Evolutionary conservation across 2,113 vertebrate species (phyloP).

Genomic region (Nothocercus nigrocapillus): DNA sequence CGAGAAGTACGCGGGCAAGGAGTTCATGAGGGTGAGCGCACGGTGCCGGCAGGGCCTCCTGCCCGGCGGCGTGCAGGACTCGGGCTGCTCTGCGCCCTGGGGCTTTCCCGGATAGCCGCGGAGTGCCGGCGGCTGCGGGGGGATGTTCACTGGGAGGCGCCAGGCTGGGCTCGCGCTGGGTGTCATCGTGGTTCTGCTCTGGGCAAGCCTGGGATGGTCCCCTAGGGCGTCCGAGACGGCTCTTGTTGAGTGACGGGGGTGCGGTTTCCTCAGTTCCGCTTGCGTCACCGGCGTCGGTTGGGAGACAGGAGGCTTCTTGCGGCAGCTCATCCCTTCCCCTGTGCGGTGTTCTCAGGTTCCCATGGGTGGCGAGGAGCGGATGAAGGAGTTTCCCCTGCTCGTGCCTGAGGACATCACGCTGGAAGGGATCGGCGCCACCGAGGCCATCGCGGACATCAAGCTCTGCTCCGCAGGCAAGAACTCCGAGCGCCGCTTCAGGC

Average conservation of each 20-base stretch:
- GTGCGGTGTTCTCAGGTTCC: slow-evolving; percentile 81
- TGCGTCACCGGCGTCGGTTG: neutral
- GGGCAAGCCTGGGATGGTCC: neutral
- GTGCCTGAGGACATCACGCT: slow-evolving; percentile 84
- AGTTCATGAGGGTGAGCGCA: slow-evolving; percentile 83
- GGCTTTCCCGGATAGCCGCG: no score
- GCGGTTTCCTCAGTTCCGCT: neutral
- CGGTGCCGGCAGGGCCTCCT: neutral
- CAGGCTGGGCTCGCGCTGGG: neutral
- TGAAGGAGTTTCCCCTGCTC: slow-evolving; percentile 87
- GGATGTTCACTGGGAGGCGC: no score
- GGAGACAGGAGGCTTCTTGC: neutral
- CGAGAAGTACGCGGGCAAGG: slow-evolving; percentile 81
- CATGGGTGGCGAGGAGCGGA: slow-evolving; percentile 87
- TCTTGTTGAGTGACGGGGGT: neutral
- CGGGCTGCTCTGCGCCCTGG: no score
- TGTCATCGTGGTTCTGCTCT: neutral
- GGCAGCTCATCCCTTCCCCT: neutral
- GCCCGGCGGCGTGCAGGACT: accelerated
- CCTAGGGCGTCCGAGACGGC: neutral
- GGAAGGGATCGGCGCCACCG: slow-evolving; percentile 76
- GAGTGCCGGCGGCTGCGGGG: no score
- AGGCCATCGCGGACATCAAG: slow-evolving; percentile 90
- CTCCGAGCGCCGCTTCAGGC: neutral
- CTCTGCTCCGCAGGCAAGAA: slow-evolving; percentile 92